Evolutionary conservation across 2,888 invertebrate genomes (phyloP).

Genomic region (Apotomis capreana): DNA sequence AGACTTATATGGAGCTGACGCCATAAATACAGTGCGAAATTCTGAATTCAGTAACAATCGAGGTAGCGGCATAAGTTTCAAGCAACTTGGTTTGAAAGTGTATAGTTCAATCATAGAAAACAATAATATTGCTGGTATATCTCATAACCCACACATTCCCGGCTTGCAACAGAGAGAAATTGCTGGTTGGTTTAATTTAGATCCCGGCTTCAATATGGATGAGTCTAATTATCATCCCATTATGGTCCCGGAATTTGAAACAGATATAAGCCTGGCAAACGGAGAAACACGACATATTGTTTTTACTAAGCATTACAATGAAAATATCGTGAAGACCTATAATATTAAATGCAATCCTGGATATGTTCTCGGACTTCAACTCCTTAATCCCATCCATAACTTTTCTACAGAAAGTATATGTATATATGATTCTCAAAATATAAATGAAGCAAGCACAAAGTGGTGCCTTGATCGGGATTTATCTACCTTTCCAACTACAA

Average conservation of each 20-base stretch:
- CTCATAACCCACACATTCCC: slow-evolving; percentile 94
- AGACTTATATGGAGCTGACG: slow-evolving; percentile 94
- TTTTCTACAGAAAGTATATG: slow-evolving; percentile 93
- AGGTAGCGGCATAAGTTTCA: slow-evolving; percentile 95
- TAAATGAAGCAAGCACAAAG: slow-evolving; percentile 84
- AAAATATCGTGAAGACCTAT: slow-evolving; percentile 83
- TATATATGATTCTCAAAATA: slow-evolving; percentile 89
- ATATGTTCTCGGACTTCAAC: slow-evolving; percentile 93
- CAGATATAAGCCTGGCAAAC: slow-evolving; percentile 85
- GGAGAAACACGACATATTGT: slow-evolving; percentile 92
- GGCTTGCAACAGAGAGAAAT: slow-evolving; percentile 94
- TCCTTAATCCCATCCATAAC: slow-evolving; percentile 95
- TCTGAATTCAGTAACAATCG: slow-evolving; percentile 93
- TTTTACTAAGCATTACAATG: slow-evolving; percentile 86
- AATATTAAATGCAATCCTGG: slow-evolving; percentile 89
- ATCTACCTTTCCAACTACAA: slow-evolving; percentile 94
- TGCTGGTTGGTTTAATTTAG: slow-evolving; percentile 94
- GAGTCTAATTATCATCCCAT: slow-evolving; percentile 90
- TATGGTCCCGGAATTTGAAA: slow-evolving; percentile 86
- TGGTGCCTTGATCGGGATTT: slow-evolving; percentile 93
- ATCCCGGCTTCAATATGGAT: slow-evolving; percentile 85
- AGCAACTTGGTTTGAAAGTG: slow-evolving; percentile 92
- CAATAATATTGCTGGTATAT: slow-evolving; percentile 93
- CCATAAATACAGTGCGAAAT: slow-evolving; percentile 91
- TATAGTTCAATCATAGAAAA: slow-evolving; percentile 90